Conservation (phyloP, 1,140 invertebrate genomes). For the Sycophaga agraensis region DNA sequence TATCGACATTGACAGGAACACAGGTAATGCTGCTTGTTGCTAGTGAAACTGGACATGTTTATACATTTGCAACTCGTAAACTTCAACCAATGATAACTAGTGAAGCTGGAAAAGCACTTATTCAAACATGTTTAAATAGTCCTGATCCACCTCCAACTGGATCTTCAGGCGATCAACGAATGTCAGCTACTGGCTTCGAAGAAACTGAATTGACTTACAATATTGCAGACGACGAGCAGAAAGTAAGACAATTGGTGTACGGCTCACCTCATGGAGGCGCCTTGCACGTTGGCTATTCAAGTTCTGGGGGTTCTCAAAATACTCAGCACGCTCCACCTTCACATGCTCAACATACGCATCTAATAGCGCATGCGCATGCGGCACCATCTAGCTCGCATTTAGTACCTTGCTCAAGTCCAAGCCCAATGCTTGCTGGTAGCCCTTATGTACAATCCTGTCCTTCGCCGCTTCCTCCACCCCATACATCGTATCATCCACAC, state of each 20-base stretch:
- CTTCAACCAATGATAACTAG: conserved; percentile 99
- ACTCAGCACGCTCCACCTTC: conserved; percentile 66
- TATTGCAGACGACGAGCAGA: conserved; percentile 90
- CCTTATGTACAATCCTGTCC: conserved; percentile 64
- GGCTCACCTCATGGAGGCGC: conserved; percentile 68
- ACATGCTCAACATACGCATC: conserved; percentile 62
- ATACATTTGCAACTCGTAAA: conserved; percentile 98
- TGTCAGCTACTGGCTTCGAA: conserved; percentile 98
- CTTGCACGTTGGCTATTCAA: conserved; percentile 59
- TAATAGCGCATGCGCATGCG: conserved; percentile 62
- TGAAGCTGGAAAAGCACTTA: conserved; percentile 96
- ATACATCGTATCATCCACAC: conserved; percentile 60
- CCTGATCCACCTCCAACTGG: conserved; percentile 86
- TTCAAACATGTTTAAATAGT: conserved; percentile 98
- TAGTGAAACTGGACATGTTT: conserved; percentile 97
- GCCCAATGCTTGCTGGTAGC: conserved; percentile 56
- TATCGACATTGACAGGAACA: conserved; percentile 97
- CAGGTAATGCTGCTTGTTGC: conserved; percentile 97
- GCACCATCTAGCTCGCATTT: conserved; percentile 65
- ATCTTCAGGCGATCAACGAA: conserved; percentile 80
- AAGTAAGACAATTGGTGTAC: conserved; percentile 94
- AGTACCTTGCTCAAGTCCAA: conserved; percentile 62
- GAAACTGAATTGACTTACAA: conserved; percentile 97
- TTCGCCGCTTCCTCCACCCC: conserved; percentile 63
- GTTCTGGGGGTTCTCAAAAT: conserved; percentile 52